Evolutionary conservation across 2,113 vertebrate genomes (phyloP), one percentile per base, ranked within the genome.

Genomic region (Brachirus orientalis): DNA sequence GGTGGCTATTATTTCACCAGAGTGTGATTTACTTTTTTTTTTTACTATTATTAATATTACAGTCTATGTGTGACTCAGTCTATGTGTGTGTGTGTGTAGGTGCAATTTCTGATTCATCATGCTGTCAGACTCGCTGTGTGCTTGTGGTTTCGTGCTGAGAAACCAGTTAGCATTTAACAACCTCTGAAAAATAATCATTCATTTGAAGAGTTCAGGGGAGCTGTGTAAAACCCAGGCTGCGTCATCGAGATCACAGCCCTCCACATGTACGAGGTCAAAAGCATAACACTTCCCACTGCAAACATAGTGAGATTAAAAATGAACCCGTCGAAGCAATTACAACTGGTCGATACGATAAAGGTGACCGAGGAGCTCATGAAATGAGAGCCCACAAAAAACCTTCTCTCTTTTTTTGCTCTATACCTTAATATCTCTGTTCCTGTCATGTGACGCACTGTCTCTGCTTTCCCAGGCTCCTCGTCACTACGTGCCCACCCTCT

Each of bases 401-500:
- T 1, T 13, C 11, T 13, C 12, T 11, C 40, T 43, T 10, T 59
- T 18, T 60, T 50, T 67, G 35, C 62, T n/a, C n/a, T n/a, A n/a
- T n/a, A n/a, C n/a, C n/a, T n/a, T n/a, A n/a, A n/a, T n/a, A n/a
- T n/a, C n/a, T n/a, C n/a, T n/a, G n/a, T n/a, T n/a, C n/a, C n/a
- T n/a, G 33, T 50, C 16, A 40, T 38, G 47, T 69, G 55, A 78
- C 37, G 5, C 50, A 56, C 46, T 44, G 56, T 67, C 28, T 79
- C 52, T 63, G 19, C 51, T 40, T 40, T 19, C 64, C 38, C 88
- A 99, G 98, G 97, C 3, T 93, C 97, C 0, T 84, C 96, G 10
- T 90, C 97, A 6, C 91, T 98, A 40, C 93, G 93, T 65, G 90
- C 95, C 0, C 98, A 96, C 52, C 98, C 97, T 0, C 94, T 98